Evolutionary conservation across 2,797 vertebrate species (phyloP), one percentile per base, ranked within the genome.

Genomic region (Acomys russatus): DNA sequence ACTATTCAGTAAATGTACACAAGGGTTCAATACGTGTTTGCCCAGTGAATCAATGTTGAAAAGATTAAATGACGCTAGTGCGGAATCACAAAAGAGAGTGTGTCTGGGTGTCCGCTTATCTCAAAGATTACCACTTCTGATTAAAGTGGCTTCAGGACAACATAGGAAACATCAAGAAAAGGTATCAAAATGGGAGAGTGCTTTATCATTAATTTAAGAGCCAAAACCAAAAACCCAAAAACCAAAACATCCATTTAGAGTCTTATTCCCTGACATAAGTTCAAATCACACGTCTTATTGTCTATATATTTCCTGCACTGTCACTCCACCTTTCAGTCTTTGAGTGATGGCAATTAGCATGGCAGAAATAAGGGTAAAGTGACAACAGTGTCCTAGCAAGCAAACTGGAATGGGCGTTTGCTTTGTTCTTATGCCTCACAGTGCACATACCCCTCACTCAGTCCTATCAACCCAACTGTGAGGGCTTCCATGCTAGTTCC

Each of bases 11-110:
- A 94, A 96, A 92, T 92, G 88, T 84, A 87, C 54, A 64, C 33
- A 91, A 73, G 54, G 54, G 54, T 94, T 95, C 96, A 93, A 83
- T 96, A 94, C 49, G 90, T 83, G 77, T 93, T 96, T 96, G 90
- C 79, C 78, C 44, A 94, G 54, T 94, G 83, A 97, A 95, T 87
- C 86, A 51, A 94, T 94, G 73, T 82, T 51, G 15, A 94, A 94
- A 96, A 94, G 78, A 91, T 97, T 96, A 94, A 95, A 84, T 80
- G 51, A 91, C 30, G n/a, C 5, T 17, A 94, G 28, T 68, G 23
- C 68, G 92, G 35, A 92, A 44, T 38, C 76, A 84, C 56, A 89
- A 35, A 35, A 23, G 61, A 38, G 70, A 56, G 25, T 95, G 20
- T 73, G 49, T 84, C 78, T 92, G 70, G 51, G 2, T 96, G n/a